Percentiles rank a stretch among this genome's conserved stretches.
These are phyloP conservation scores for Nyctereutes procyonoides DNA, from an alignment of 2,113 vertebrate genomes.

Conservation along the genomic window DNA sequence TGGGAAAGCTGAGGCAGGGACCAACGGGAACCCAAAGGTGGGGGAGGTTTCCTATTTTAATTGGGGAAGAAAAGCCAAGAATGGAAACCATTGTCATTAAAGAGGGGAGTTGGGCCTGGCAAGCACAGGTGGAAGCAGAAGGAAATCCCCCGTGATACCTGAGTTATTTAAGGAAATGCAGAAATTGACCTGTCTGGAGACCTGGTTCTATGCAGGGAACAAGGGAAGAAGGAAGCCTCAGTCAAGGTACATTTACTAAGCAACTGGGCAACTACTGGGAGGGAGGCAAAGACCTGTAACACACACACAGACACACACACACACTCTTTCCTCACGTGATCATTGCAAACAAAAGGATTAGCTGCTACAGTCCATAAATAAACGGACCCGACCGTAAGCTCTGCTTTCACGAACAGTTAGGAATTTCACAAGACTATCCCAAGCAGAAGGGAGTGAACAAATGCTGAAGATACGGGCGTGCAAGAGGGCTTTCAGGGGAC, in stretches of 20 bases:
- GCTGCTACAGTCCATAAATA: background rate
- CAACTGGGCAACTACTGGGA: background rate
- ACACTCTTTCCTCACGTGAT: background rate
- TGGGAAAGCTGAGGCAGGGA: constrained; percentile 49
- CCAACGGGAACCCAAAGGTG: background rate
- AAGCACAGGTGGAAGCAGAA: background rate
- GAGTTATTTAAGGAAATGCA: constrained; percentile 39
- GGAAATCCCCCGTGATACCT: background rate
- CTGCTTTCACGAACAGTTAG: background rate
- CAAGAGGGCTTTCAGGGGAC: background rate
- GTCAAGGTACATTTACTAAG: constrained; percentile 43
- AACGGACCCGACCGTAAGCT: background rate
- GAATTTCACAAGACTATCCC: background rate
- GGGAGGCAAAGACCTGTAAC: background rate
- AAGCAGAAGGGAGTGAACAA: background rate
- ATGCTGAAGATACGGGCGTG: background rate
- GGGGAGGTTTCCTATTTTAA: background rate
- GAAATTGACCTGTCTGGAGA: background rate
- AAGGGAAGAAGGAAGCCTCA: background rate
- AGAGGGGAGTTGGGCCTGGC: background rate
- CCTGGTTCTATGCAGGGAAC: background rate
- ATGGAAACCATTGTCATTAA: constrained; percentile 39
- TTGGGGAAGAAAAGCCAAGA: background rate
- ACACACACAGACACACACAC: background rate
- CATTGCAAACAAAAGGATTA: background rate